Evolutionary conservation across 2,113 vertebrate species (phyloP), one percentile per base, ranked within the genome.

Genomic region (Amazona vittata): DNA sequence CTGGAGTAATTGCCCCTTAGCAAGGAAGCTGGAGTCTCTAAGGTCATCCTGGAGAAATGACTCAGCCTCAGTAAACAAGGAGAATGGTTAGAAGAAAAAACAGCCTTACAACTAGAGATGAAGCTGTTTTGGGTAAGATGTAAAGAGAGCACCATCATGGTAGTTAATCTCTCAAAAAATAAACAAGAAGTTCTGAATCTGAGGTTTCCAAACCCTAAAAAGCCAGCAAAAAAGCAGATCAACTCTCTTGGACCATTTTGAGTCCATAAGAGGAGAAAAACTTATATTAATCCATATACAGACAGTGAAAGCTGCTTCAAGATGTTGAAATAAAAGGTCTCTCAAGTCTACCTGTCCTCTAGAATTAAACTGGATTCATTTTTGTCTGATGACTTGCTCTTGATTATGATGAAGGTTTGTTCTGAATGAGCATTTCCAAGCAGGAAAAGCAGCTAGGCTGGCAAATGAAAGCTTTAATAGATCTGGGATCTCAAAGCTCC

Each of bases 351-450:
- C 47, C 73, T 91, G 44, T 41, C 57, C 78, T 87, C 24, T 18
- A 65, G 94, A 90, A 93, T 89, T 31, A 77, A 83, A 75, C 41
- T 6, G 16, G 65, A 55, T 85, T 83, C 12, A 33, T 57, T 94
- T 96, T 85, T 83, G 35, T 60, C 60, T 26, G 50, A 78, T 19
- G 5, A 64, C 12, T 89, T 93, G 31, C 37, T 77, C 89, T 90
- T 77, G 81, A 77, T 79, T 73, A 49, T 59, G 91, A 49, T 8
- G 12, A 71, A 79, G 44, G 9, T 80, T 93, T 59, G 44, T 78
- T 95, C 71, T 93, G 85, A 94, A 81, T 81, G 75, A 93, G 59
- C 31, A 62, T 77, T 96, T 83, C 86, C 93, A 88, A 85, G 65
- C 64, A 13, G 57, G n/a, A 26, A 57, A 88, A 80, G 41, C 2